Evolutionary conservation across 2,888 invertebrate genomes (phyloP).

Genomic region (Eutolmus rufibarbis): DNA sequence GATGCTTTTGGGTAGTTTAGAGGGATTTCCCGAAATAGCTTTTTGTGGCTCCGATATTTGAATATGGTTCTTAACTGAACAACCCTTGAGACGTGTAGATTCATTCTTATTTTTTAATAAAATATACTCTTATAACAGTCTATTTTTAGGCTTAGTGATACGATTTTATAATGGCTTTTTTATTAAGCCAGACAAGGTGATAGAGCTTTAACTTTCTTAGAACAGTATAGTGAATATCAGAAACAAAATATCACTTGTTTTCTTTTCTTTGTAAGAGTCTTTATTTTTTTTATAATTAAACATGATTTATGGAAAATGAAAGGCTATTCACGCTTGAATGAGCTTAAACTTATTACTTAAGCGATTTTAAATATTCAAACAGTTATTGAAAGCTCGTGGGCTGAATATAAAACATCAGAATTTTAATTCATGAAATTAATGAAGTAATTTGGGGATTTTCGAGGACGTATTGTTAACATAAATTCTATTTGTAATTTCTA

Average conservation of each 20-base stretch:
- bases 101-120: neutral
- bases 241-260: too few species aligned
- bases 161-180: neutral
- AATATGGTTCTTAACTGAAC: neutral
- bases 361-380: neutral
- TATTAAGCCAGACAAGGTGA: neutral
- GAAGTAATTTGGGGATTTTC: neutral
- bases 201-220: too few species aligned
- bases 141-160: neutral
- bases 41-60: neutral
- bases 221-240: too few species aligned
- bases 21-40: neutral
- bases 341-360: neutral
- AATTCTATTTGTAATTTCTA: too few species aligned
- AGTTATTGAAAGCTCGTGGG: neutral
- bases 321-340: neutral
- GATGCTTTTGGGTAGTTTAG: neutral
- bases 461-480: too few species aligned
- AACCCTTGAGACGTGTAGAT: neutral
- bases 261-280: too few species aligned
- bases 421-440: neutral
- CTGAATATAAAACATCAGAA: neutral
- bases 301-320: neutral
- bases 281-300: too few species aligned
- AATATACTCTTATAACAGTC: neutral